Conservation (phyloP, 1,140 invertebrate species). For the Procambarus clarkii region DNA sequence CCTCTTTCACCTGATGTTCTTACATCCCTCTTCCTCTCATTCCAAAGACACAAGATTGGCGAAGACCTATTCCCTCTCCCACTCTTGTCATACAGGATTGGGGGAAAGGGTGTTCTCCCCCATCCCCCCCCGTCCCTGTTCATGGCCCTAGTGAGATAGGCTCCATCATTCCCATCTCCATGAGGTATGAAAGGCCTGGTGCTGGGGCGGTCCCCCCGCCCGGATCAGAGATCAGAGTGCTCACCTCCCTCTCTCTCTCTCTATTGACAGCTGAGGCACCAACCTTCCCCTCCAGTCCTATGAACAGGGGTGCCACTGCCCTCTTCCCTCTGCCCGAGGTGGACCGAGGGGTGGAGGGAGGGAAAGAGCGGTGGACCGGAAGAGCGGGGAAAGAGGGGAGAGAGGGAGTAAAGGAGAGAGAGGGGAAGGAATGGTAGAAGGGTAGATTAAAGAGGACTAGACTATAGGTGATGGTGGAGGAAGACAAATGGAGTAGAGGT, state of each 20-base stretch:
- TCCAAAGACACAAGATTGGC: background rate
- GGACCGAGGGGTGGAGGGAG: background rate
- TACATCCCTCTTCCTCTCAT: background rate
- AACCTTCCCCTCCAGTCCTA: slow-evolving; percentile 33
- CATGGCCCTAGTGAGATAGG: slow-evolving; percentile 38
- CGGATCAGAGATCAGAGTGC: slow-evolving; percentile 45
- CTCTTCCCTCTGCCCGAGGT: slow-evolving; percentile 18
- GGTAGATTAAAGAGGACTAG: background rate
- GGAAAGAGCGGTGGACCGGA: background rate
- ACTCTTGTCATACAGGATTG: slow-evolving; percentile 4
- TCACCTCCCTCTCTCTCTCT: slow-evolving; percentile 36
- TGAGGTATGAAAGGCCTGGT: slow-evolving; percentile 45
- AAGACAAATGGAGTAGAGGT: no score
- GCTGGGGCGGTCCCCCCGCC: slow-evolving; percentile 14
- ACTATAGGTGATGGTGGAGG: background rate
- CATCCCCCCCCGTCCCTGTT: slow-evolving; percentile 9
- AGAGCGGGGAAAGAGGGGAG: slow-evolving; percentile 17
- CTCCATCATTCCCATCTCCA: slow-evolving; percentile 49
- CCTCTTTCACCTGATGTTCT: no score
- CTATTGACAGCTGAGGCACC: slow-evolving; percentile 47
- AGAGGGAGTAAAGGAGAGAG: slow-evolving; percentile 1
- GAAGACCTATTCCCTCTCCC: background rate
- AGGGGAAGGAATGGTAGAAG: background rate
- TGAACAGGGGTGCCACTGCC: slow-evolving; percentile 26
- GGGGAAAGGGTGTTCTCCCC: no score